A percentile compares a stretch with the other conserved stretches of the same genome.
Conservation (phyloP, 2,113 vertebrate genomes). For the Platanista minor region DNA sequence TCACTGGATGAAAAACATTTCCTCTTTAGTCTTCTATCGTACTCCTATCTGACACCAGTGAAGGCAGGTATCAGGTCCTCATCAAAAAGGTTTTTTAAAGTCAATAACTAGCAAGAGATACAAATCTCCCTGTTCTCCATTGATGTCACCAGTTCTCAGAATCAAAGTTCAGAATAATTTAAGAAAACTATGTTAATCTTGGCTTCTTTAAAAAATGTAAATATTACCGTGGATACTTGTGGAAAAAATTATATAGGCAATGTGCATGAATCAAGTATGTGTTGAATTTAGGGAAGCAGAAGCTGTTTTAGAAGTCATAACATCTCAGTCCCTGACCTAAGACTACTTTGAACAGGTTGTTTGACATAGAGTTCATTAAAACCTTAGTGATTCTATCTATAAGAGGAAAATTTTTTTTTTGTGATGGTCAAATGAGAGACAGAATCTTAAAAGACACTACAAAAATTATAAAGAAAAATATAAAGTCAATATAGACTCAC, state of each 20-base stretch:
- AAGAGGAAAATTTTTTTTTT: not conserved
- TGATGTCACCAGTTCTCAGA: not conserved
- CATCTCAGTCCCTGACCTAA: not conserved
- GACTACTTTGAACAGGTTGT: not conserved
- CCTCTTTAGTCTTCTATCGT: conserved; percentile 34
- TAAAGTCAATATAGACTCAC: not conserved
- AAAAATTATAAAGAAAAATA: not conserved
- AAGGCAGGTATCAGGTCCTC: conserved; percentile 26
- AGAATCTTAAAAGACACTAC: not conserved
- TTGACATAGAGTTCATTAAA: not conserved
- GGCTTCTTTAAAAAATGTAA: not conserved
- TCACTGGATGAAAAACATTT: conserved; percentile 60
- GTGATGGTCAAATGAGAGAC: not conserved
- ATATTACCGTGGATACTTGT: not conserved
- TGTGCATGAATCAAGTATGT: not conserved
- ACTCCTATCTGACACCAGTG: conserved; percentile 44
- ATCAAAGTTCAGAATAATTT: not conserved
- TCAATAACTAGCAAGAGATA: not conserved
- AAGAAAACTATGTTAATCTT: not conserved
- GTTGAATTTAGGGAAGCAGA: not conserved
- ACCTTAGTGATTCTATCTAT: not conserved
- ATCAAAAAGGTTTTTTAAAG: conserved; percentile 21
- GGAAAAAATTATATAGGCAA: not conserved
- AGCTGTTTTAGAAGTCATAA: not conserved
- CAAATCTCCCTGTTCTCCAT: not conserved